Base-by-base conservation (phyloP, 92 coral and sea anemone genomes). In the Pocillopora grandis region DNA sequence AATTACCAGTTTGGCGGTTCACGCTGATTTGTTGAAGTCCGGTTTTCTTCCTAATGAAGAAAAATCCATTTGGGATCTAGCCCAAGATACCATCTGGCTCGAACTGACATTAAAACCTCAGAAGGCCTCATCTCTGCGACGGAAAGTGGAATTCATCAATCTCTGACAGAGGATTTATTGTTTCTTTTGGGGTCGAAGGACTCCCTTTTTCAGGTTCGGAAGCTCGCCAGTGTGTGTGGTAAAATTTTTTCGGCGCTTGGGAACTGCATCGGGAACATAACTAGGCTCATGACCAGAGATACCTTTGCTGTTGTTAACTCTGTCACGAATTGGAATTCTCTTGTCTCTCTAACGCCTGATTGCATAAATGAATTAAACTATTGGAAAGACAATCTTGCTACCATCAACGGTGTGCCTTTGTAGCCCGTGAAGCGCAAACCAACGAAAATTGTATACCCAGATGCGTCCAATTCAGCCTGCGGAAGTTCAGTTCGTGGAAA, bases 391-490 rank as follows among this genome's bases (percentile, higher is more conserved):
- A 80, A 85, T 63, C 78, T 91, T 33, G 5, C 12, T 14, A 3
- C 15, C 58, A 66, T 85, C 12, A 91, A 88, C 77, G 79, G 91
- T 23, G 72, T 68, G 16, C 83, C 85, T 62, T 27, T 80, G 14
- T 87, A 89, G 91, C 81, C 85, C 8, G 55, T 62, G 10, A 58
- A 79, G 80, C 66, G 67, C 55, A 75, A 76, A 56, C 91, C 89
- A 36, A 65, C 76, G 58, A 83, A 63, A 78, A 65, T 84, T 10
- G 76, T 83, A 36, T 90, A 83, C 58, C 84, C 93, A 3, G 93
- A 90, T 75, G 93, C 91, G 7, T 90, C 93, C 10, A 74, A 52
- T 80, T 52, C 78, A 17, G 90, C 88, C 18, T 86, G 89, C 80
- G 93, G 90, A 12, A 82, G 83, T 72, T 35, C 72, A 72, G 11